phyloP scores from a whole-genome alignment of 2,113 vertebrate genomes.

The Cavia porcellus region DNA sequence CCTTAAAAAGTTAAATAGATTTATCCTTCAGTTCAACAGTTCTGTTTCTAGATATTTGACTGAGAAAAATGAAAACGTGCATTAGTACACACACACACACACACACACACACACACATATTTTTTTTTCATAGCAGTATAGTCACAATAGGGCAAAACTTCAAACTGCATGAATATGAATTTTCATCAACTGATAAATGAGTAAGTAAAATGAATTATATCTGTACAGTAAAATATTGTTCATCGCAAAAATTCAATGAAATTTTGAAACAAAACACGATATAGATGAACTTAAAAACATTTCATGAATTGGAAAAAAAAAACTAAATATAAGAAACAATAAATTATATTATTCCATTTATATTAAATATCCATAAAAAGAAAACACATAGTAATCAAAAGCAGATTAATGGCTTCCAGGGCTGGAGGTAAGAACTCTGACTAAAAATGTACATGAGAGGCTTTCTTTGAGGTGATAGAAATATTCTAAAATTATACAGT shows the following conservation, averaged over 20 bases:
- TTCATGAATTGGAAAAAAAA: neutral
- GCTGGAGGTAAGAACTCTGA: neutral
- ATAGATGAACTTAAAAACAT: neutral
- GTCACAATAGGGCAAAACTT: neutral
- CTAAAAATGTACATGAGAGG: neutral
- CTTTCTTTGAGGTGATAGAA: neutral
- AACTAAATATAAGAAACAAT: neutral
- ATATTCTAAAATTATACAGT: neutral
- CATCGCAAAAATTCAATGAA: neutral
- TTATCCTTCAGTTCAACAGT: neutral
- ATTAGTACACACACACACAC: neutral
- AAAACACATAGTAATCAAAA: neutral
- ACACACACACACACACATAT: neutral
- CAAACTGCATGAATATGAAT: neutral
- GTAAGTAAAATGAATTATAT: neutral
- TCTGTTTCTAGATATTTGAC: neutral
- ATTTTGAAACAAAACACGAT: neutral
- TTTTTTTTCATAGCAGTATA: neutral
- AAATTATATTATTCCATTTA: neutral
- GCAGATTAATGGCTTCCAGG: neutral
- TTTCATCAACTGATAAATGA: neutral
- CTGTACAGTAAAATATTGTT: neutral
- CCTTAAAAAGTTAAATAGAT: constrained; percentile 8
- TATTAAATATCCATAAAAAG: neutral
- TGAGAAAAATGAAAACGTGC: neutral